phyloP scores from a whole-genome alignment of 2,797 vertebrate genomes.

The Protosalanx chinensis region DNA sequence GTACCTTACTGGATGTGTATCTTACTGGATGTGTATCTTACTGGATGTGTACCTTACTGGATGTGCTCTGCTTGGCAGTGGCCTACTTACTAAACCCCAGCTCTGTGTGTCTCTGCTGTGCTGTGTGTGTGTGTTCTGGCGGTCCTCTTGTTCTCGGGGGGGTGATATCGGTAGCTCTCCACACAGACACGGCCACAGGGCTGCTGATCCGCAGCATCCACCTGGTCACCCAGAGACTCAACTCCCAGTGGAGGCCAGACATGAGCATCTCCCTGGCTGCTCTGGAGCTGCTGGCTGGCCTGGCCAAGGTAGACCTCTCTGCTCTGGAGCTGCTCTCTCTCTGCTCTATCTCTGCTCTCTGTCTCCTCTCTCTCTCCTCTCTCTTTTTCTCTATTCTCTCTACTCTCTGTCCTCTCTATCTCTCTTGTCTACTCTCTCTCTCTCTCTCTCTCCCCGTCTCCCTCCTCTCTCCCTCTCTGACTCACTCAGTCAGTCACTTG shows the following conservation, averaged over 20 bases:
- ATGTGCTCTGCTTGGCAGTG: constrained; percentile 2
- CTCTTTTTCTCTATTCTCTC: too few species aligned
- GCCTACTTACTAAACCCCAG: constrained; percentile 9
- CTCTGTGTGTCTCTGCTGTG: constrained; percentile 2
- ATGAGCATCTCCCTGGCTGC: constrained; percentile 90
- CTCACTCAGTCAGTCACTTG: neutral
- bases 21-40: too few species aligned
- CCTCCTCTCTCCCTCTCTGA: neutral
- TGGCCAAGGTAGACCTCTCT: constrained; percentile 72
- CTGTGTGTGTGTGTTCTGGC: constrained; percentile 24
- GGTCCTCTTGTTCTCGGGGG: neutral
- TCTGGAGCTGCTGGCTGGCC: constrained; percentile 85
- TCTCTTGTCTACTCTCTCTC: too few species aligned
- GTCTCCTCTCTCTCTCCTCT: too few species aligned
- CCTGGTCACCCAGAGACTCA: constrained; percentile 87
- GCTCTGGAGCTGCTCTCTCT: too few species aligned
- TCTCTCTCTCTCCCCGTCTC: neutral
- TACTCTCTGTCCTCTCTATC: too few species aligned
- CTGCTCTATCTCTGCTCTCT: too few species aligned
- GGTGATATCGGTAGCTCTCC: constrained; percentile 75
- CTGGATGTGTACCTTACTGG: too few species aligned
- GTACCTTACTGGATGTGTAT: too few species aligned
- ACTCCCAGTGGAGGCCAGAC: constrained; percentile 87
- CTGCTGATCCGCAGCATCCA: constrained; percentile 89
- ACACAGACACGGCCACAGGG: constrained; percentile 89